Evolutionary conservation across 2,888 invertebrate species (phyloP).

Genomic region (Limnephilus auricula): DNA sequence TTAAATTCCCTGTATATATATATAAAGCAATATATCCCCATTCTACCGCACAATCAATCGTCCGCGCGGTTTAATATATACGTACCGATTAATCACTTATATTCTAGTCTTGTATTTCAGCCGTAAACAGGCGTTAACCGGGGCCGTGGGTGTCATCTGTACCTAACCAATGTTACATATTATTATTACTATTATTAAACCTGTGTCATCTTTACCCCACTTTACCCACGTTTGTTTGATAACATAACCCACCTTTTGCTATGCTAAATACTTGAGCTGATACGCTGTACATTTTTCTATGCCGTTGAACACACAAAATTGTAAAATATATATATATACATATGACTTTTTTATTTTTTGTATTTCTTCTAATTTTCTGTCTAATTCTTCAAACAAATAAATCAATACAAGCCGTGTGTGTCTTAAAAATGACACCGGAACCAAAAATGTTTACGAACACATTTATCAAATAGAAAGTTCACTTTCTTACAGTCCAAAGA

Average conservation of each 20-base stretch:
- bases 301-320: neutral
- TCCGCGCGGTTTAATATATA: neutral
- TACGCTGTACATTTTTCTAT: conserved; percentile 41
- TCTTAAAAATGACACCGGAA: no score
- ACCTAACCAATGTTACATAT: neutral
- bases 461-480: no score
- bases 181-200: neutral
- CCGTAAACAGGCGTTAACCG: neutral
- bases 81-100: neutral
- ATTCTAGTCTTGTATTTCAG: neutral
- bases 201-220: neutral
- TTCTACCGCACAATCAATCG: neutral
- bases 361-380: no score
- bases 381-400: no score
- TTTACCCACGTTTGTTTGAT: neutral
- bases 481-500: no score
- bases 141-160: neutral
- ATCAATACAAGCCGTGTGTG: no score
- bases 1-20: neutral
- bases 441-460: no score
- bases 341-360: neutral
- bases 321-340: no score
- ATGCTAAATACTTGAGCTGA: conserved; percentile 16
- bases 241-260: conserved; percentile 2
- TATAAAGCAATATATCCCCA: neutral